These are phyloP conservation scores for Aldrovandia affinis DNA, from an alignment of 2,797 vertebrate species.

Conservation along the genomic window DNA sequence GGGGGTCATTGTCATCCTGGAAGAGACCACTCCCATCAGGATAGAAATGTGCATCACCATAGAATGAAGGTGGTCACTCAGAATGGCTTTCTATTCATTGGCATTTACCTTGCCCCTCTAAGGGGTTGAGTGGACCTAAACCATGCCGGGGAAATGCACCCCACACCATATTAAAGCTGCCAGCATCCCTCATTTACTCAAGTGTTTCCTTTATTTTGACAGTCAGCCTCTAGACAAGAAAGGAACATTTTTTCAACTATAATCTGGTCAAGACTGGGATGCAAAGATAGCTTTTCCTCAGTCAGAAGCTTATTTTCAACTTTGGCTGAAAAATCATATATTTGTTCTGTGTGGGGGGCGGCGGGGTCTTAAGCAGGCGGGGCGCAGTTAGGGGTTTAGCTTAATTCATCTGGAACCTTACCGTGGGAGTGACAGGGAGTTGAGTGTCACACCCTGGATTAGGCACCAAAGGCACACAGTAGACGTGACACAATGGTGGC, in stretches of 20 bases:
- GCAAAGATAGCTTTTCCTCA: no score
- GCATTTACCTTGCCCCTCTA: no score
- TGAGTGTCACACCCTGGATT: constrained; percentile 15
- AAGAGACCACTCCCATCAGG: no score
- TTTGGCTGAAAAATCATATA: neutral
- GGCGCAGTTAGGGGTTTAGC: neutral
- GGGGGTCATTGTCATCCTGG: no score
- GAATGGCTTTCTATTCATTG: no score
- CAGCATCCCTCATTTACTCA: no score
- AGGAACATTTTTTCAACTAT: neutral
- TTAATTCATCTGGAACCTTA: neutral
- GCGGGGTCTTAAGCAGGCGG: neutral
- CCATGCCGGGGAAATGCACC: no score
- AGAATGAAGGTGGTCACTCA: no score
- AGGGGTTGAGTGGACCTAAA: no score
- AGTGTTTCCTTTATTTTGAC: no score
- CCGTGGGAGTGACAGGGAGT: neutral
- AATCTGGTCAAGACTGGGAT: neutral
- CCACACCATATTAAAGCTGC: no score
- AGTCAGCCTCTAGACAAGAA: neutral
- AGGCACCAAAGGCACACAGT: neutral
- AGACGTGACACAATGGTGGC: neutral
- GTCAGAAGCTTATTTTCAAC: neutral
- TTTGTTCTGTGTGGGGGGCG: neutral
- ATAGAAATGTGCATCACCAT: no score